Evolutionary conservation across 2,113 vertebrate species (phyloP), one percentile per base, ranked within the genome.

Genomic region (Lepus timidus): DNA sequence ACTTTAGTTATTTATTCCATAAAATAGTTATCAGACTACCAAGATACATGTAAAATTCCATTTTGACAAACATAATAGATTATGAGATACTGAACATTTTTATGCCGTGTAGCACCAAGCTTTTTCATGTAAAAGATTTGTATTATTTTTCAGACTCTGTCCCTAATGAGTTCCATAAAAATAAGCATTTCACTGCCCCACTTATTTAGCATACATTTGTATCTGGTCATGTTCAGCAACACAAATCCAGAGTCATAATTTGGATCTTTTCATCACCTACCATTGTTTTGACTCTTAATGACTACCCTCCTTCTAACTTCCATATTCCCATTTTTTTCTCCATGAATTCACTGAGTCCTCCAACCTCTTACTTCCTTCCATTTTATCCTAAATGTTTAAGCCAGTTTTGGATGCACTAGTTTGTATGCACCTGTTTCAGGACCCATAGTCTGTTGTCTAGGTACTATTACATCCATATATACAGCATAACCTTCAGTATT

Each of bases 161-260:
- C 25, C 19, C 17, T 75, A 84, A 70, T 74, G 27, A 82, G 33
- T 85, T 58, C 85, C 51, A 27, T 6, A 61, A 7, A 36, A 33
- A 62, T 52, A 29, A 91, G 4, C 4, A 39, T 7, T 81, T 88
- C 17, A 73, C 33, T 6, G 61, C 6, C 9, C 19, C 31, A 39
- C 10, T 61, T 70, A 49, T 80, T 90, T 51, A 88, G 88, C 19
- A 94, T 51, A 91, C 75, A 0, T 31, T 83, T 52, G 17, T 9
- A 44, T 17, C 75, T 74, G 13, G 61, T 93, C 49, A 68, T 52
- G 49, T 68, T 44, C 1, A n/a, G 23, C 20, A 74, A 39, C 12
- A 39, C 16, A 92, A 75, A 64, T 27, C 67, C 81, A 14, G 13
- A 70, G 88, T 88, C 51, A 19, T n/a, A 39, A 4, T 58, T 70